Conservation (phyloP, 2,113 vertebrate genomes). For the Rhadina sibilatrix region DNA sequence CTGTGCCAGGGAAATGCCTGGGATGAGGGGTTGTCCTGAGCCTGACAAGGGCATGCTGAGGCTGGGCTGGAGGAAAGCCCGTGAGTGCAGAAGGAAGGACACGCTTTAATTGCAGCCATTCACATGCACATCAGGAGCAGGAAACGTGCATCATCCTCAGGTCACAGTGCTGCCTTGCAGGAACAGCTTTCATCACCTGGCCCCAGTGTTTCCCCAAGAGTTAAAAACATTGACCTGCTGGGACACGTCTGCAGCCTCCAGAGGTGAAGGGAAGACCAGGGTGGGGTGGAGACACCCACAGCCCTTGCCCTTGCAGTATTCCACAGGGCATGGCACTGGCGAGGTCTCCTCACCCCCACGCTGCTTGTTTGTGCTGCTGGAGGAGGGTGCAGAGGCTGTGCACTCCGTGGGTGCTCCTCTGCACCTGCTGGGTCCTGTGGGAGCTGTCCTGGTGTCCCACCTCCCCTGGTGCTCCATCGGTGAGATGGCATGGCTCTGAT, state of each 20-base stretch:
- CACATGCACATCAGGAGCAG: background rate
- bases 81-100: background rate
- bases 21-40: background rate
- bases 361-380: background rate
- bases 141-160: background rate
- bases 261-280: background rate
- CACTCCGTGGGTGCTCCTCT: background rate
- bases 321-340: fast-evolving
- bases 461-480: fast-evolving
- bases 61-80: background rate
- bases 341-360: fast-evolving
- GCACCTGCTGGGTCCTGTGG: fast-evolving
- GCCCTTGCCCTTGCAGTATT: background rate
- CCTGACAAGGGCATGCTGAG: background rate
- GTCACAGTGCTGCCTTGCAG: background rate
- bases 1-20: background rate
- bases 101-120: background rate
- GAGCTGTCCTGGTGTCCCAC: fast-evolving
- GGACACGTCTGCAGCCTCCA: background rate
- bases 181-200: constrained; percentile 15
- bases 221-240: background rate
- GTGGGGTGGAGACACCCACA: background rate
- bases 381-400: background rate
- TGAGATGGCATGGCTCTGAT: fast-evolving
- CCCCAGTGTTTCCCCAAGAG: background rate